A percentile compares a stretch with the other conserved stretches of the same genome.
Evolutionary conservation across 1,140 invertebrate genomes (phyloP).

Genomic region (Hyphantria cunea): DNA sequence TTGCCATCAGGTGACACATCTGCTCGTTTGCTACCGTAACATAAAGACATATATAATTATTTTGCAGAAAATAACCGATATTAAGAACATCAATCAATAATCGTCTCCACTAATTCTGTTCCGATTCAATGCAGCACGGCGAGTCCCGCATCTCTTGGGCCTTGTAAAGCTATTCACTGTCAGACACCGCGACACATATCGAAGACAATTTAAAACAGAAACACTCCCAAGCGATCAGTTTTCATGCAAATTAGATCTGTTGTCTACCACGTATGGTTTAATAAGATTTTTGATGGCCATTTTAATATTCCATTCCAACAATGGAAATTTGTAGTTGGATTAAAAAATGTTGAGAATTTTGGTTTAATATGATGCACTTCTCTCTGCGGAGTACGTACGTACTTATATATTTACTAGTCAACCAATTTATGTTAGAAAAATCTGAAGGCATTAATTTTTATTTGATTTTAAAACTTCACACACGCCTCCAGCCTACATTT

Average conservation of each 20-base stretch:
- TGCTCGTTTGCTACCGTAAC: too few relatives aligned
- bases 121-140: constrained; percentile 18
- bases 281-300: constrained; percentile 22
- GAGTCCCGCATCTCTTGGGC: constrained; percentile 5
- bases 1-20: too few relatives aligned
- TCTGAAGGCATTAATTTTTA: too few relatives aligned
- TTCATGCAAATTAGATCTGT: constrained; percentile 10
- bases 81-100: not conserved
- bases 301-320: constrained; percentile 10
- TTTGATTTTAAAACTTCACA: too few relatives aligned
- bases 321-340: not conserved
- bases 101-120: constrained; percentile 10
- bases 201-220: constrained; percentile 11
- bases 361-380: not conserved
- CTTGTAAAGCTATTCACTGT: constrained; percentile 12
- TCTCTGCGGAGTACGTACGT: not conserved
- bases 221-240: constrained; percentile 14
- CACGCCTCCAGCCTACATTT: too few relatives aligned
- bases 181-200: constrained; percentile 8
- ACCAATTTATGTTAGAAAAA: not conserved
- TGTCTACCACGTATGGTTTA: constrained; percentile 9
- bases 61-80: too few relatives aligned
- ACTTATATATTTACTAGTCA: not conserved
- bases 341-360: not conserved
- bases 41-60: too few relatives aligned